Conservation (phyloP, 2,113 vertebrate genomes). For the Ochotona curzoniae region DNA sequence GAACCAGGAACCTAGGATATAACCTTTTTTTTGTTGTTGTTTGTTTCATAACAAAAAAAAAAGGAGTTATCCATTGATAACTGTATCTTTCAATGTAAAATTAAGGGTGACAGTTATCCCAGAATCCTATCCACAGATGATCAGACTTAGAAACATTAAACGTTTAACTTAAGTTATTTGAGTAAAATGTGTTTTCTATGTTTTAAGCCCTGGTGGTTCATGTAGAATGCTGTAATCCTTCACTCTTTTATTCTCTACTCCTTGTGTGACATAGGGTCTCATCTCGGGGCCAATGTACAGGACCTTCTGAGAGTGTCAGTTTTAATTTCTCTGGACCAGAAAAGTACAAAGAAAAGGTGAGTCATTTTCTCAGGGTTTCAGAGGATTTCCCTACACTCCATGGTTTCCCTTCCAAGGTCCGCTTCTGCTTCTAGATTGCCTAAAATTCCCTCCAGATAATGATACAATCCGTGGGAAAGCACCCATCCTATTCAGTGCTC, state of each 20-base stretch:
- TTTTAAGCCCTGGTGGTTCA: background rate
- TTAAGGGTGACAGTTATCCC: background rate
- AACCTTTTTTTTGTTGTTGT: background rate
- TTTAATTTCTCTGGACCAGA: background rate
- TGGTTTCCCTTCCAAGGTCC: background rate
- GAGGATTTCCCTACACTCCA: background rate
- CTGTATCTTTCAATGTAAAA: background rate
- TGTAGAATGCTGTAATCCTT: background rate
- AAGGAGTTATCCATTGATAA: background rate
- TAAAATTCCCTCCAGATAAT: background rate
- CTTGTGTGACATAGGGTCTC: background rate
- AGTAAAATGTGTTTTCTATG: background rate
- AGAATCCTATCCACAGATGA: background rate
- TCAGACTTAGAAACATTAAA: background rate
- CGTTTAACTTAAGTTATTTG: slow-evolving; percentile 11
- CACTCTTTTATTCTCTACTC: background rate
- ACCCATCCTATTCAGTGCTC: background rate
- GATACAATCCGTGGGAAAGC: background rate
- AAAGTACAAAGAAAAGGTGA: background rate
- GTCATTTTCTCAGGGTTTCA: background rate
- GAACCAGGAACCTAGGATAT: background rate
- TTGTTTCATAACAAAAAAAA: background rate
- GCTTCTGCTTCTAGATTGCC: background rate
- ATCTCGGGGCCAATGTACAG: background rate
- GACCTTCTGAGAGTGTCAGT: background rate